Evolutionary conservation across 2,113 vertebrate species (phyloP).

Genomic region (Dolichallabes microphthalmus): DNA sequence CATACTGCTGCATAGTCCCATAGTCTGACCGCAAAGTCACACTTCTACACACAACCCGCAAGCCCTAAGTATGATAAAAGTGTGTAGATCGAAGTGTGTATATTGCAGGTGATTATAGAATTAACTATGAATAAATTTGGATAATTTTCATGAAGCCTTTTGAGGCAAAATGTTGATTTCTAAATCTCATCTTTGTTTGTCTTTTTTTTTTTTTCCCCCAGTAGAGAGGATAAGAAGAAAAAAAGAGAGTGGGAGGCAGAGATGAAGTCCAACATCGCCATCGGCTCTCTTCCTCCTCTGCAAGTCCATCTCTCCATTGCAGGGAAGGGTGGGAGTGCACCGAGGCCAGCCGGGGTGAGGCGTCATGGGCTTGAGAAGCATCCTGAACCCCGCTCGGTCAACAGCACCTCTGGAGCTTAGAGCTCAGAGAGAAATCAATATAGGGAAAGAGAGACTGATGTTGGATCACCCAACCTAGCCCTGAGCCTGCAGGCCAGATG

Average conservation of each 20-base stretch:
- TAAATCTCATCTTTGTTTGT: constrained; percentile 54
- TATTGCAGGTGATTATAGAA: not conserved
- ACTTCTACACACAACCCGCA: not conserved
- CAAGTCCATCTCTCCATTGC: constrained; percentile 63
- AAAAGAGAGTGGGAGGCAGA: constrained; percentile 37
- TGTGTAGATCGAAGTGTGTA: not conserved
- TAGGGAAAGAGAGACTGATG: constrained; percentile 61
- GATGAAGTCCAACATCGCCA: constrained; percentile 55
- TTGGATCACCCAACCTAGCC: constrained; percentile 67
- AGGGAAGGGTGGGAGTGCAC: constrained; percentile 63
- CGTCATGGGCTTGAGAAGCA: constrained; percentile 72
- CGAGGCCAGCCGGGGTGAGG: constrained; percentile 63
- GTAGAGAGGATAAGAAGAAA: constrained; percentile 53
- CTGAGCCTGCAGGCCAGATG: constrained; percentile 66
- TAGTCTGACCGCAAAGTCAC: not conserved
- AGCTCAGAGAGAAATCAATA: constrained; percentile 73
- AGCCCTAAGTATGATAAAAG: not conserved
- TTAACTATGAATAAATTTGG: not conserved
- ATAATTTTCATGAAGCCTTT: constrained; percentile 21
- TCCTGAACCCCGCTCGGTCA: constrained; percentile 65
- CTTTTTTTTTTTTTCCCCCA: constrained; percentile 21
- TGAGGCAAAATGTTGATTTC: not conserved
- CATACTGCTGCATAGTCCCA: constrained; percentile 10
- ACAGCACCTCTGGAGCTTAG: constrained; percentile 69
- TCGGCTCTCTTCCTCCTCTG: constrained; percentile 51